phyloP scores from a whole-genome alignment of 30 jellyfish, hydroid and myxozoan species.

The Chrysaora quinquecirrha region DNA sequence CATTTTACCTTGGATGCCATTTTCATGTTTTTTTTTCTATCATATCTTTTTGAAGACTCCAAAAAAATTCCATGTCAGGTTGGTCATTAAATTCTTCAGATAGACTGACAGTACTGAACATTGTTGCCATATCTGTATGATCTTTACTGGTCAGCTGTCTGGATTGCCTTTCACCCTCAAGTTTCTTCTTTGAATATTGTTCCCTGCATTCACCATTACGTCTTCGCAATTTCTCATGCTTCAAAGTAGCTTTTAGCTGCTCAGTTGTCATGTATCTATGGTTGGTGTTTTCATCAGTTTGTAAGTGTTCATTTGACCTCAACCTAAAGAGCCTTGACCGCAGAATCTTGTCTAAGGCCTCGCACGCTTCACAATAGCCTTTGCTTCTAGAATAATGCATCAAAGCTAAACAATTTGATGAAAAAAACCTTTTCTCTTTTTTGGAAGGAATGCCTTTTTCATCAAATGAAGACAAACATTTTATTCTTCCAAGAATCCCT shows the following conservation, averaged over 20 bases:
- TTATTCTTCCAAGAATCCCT: background rate
- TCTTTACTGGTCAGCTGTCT: background rate
- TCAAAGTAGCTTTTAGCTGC: background rate
- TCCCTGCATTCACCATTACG: background rate
- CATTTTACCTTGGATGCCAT: slow-evolving; percentile 1
- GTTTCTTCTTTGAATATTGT: background rate
- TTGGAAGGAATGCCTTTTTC: background rate
- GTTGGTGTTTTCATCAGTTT: background rate
- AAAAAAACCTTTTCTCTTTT: background rate
- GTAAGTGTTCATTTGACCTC: background rate
- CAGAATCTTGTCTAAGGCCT: background rate
- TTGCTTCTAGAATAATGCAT: background rate
- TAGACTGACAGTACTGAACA: background rate
- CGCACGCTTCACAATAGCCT: background rate
- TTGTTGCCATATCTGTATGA: background rate
- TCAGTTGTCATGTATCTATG: background rate
- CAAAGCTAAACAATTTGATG: background rate
- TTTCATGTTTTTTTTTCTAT: background rate
- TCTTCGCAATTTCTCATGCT: background rate
- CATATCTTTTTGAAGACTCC: background rate
- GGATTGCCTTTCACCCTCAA: background rate
- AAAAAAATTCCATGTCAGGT: background rate
- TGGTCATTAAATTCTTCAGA: background rate
- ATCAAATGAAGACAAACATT: background rate
- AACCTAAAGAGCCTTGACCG: background rate